phyloP scores from a whole-genome alignment of 2,888 invertebrate genomes.

The Nephrocerus scutellatus region DNA sequence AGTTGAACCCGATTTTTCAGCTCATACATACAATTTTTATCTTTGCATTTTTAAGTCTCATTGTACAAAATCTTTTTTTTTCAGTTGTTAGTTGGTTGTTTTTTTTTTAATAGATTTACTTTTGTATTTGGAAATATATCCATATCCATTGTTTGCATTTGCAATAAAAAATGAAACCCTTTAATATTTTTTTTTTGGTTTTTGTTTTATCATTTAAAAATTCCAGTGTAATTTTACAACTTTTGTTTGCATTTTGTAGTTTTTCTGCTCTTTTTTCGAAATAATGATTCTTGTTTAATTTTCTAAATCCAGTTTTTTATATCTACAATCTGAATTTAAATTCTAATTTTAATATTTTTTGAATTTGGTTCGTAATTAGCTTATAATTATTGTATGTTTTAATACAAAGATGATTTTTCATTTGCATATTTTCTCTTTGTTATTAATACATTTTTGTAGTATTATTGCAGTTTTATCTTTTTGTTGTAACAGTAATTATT shows the following conservation, averaged over 20 bases:
- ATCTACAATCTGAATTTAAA: no score
- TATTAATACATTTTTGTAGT: conserved; percentile 8
- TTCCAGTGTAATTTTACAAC: not conserved
- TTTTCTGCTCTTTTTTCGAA: conserved; percentile 19
- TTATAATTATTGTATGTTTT: no score
- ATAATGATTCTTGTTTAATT: conserved; percentile 23
- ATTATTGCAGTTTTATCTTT: conserved; percentile 14
- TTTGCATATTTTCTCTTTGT: no score
- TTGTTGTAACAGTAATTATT: conserved; percentile 13
- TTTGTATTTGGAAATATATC: not conserved
- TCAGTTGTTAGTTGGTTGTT: conserved; percentile 15
- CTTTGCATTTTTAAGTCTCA: conserved; percentile 21
- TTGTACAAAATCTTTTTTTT: no score
- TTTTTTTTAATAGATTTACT: conserved; percentile 25
- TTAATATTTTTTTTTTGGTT: conserved; percentile 2
- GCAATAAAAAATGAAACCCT: conserved; percentile 22
- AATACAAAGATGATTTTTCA: no score
- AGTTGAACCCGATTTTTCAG: no score
- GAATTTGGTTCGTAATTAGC: no score
- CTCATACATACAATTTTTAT: conserved; percentile 12
- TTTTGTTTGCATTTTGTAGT: conserved; percentile 24
- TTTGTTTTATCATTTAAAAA: not conserved
- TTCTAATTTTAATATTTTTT: no score
- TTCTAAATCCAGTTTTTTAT: no score
- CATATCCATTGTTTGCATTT: not conserved